Percentiles rank a stretch among this genome's conserved stretches.
Evolutionary conservation across 2,888 invertebrate genomes (phyloP).

Genomic region (Syrista parreyssii): DNA sequence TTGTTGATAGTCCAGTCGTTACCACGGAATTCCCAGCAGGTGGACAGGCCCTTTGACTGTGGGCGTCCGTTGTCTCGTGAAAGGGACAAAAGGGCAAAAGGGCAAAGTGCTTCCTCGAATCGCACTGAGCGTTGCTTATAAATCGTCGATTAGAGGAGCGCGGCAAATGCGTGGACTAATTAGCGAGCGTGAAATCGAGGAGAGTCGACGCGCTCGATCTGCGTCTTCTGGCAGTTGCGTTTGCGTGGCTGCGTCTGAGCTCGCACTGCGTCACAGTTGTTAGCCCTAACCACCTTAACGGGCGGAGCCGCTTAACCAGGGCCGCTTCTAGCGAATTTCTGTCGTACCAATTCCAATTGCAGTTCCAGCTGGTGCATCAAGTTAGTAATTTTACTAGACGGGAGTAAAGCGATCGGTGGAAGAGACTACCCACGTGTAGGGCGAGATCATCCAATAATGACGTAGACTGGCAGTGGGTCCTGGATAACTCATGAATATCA

Average conservation of each 20-base stretch:
- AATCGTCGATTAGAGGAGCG: slow-evolving; percentile 35
- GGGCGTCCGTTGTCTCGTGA: too few relatives aligned
- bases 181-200: slow-evolving; percentile 50
- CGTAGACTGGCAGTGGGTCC: too few relatives aligned
- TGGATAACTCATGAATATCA: too few relatives aligned
- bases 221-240: slow-evolving; percentile 28
- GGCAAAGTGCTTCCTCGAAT: not conserved
- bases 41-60: too few relatives aligned
- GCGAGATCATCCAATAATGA: too few relatives aligned
- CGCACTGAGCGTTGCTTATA: slow-evolving; percentile 23
- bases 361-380: too few relatives aligned
- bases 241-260: slow-evolving; percentile 34
- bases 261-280: slow-evolving; percentile 46
- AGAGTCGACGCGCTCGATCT: slow-evolving; percentile 41
- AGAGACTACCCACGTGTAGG: too few relatives aligned
- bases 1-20: slow-evolving; percentile 27
- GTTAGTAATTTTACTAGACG: too few relatives aligned
- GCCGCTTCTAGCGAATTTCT: slow-evolving; percentile 16
- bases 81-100: too few relatives aligned
- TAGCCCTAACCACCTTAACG: slow-evolving; percentile 45
- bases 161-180: slow-evolving; percentile 41
- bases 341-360: too few relatives aligned
- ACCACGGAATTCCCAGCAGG: slow-evolving; percentile 3
- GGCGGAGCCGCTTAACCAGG: slow-evolving; percentile 24
- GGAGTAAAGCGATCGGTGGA: too few relatives aligned